These are phyloP conservation scores for Diploscapter pachys DNA, from an alignment of 1,140 invertebrate species.

Conservation along the genomic window DNA sequence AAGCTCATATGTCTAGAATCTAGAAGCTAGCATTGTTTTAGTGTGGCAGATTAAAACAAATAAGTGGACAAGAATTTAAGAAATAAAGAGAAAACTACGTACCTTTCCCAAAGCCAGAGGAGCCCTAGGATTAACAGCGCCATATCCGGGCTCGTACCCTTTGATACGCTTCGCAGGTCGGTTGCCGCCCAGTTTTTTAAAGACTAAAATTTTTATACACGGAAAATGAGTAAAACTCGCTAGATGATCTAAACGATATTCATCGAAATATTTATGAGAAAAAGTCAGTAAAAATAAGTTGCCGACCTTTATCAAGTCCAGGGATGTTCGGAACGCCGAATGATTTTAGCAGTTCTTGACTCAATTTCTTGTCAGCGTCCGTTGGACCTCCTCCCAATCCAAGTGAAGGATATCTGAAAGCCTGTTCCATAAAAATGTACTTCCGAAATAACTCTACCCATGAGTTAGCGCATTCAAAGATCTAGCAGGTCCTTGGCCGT, in stretches of 20 bases:
- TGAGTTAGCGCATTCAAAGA: conserved; percentile 36
- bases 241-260: too few relatives aligned
- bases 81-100: background rate
- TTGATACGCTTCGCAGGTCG: conserved; percentile 31
- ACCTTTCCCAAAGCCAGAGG: conserved; percentile 43
- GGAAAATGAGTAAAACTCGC: background rate
- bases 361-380: conserved; percentile 32
- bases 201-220: conserved; percentile 30
- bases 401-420: conserved; percentile 33
- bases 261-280: too few relatives aligned
- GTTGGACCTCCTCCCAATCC: conserved; percentile 32
- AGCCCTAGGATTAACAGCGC: conserved; percentile 44
- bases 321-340: conserved; percentile 42
- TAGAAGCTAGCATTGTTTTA: background rate
- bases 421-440: background rate
- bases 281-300: background rate
- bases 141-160: conserved; percentile 42
- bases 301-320: conserved; percentile 38
- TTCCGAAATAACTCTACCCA: conserved; percentile 13
- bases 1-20: background rate
- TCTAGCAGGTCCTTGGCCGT: conserved; percentile 40
- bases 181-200: conserved; percentile 32
- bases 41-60: too few relatives aligned
- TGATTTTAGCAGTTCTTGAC: conserved; percentile 35
- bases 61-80: background rate